Percentiles rank a stretch among this genome's conserved stretches.
Conservation (phyloP, 2,888 invertebrate genomes). For the Parapristionchus giblindavisi region DNA sequence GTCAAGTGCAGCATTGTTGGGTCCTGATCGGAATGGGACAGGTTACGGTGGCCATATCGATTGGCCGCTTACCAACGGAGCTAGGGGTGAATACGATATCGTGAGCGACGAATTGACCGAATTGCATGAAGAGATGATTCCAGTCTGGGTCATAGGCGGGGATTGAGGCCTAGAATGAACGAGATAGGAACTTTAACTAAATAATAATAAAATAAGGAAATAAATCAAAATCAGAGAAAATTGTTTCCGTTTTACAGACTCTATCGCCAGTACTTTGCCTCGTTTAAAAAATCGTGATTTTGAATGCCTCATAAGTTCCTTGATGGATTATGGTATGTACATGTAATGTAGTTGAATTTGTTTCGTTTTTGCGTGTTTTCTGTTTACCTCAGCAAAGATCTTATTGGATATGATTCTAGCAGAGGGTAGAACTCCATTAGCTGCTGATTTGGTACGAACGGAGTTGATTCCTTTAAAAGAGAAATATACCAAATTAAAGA, state of each 20-base stretch:
- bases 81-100: conserved; percentile 92
- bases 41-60: neutral
- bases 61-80: conserved; percentile 43
- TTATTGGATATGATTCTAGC: conserved; percentile 28
- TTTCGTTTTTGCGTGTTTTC: too few species aligned
- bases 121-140: conserved; percentile 80
- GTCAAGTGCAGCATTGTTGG: conserved; percentile 53
- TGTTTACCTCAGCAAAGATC: conserved; percentile 29
- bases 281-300: too few species aligned
- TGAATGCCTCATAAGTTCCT: too few species aligned
- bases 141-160: conserved; percentile 43
- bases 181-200: too few species aligned
- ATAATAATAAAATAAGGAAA: too few species aligned
- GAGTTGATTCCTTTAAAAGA: conserved; percentile 20
- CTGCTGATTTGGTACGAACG: conserved; percentile 6
- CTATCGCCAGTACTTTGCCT: too few species aligned
- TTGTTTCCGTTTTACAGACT: too few species aligned
- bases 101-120: conserved; percentile 91
- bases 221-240: too few species aligned
- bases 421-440: conserved; percentile 18
- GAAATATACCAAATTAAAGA: neutral
- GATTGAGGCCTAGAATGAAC: conserved; percentile 35
- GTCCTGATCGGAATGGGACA: conserved; percentile 36
- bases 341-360: too few species aligned
- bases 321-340: too few species aligned